Conservation (phyloP, 2,113 vertebrate genomes). For the Neomonachus schauinslandi region DNA sequence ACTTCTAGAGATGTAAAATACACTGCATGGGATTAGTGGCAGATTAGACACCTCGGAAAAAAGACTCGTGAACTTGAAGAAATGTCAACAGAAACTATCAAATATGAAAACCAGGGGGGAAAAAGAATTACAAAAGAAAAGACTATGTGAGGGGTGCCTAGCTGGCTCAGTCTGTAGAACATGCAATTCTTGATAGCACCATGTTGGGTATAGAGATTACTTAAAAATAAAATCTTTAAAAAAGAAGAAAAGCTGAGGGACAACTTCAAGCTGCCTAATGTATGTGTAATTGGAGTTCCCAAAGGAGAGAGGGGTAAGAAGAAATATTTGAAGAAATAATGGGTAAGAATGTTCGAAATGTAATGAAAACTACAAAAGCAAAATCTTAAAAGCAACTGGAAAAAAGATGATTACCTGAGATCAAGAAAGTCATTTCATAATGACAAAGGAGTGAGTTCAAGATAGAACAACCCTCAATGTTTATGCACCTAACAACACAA, state of each 20-base stretch:
- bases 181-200: neutral
- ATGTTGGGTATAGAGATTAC: neutral
- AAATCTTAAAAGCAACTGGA: neutral
- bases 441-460: neutral
- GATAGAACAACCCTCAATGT: neutral
- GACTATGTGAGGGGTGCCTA: neutral
- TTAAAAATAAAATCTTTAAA: neutral
- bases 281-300: neutral
- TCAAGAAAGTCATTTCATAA: neutral
- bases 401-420: neutral
- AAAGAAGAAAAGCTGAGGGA: neutral
- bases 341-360: neutral
- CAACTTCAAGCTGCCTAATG: neutral
- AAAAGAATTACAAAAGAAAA: neutral
- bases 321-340: conserved; percentile 8
- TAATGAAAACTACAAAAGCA: neutral
- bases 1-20: conserved; percentile 18
- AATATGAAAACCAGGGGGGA: neutral
- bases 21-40: neutral
- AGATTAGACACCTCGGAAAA: neutral
- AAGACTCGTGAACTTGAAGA: neutral
- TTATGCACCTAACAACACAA: neutral
- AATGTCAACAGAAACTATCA: neutral
- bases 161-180: neutral
- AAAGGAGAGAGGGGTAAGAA: neutral